phyloP scores from a whole-genome alignment of 1,140 invertebrate species.

The Magallana angulata region DNA sequence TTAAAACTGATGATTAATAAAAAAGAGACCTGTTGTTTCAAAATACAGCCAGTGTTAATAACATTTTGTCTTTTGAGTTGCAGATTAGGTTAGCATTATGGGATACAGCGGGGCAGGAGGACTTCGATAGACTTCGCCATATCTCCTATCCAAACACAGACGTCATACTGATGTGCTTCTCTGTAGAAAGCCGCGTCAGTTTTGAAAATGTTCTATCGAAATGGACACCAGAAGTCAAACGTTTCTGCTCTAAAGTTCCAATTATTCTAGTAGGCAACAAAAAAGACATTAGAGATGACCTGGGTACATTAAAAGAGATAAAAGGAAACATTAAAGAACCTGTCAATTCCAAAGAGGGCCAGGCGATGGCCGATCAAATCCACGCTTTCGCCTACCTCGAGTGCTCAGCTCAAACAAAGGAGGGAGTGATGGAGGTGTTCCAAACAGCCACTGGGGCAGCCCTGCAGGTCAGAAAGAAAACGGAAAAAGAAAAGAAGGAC shows the following conservation, averaged over 20 bases:
- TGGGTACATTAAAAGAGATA: conserved; percentile 96
- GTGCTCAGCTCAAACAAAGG: conserved; percentile 99
- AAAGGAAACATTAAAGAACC: conserved; percentile 99
- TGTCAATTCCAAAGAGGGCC: conserved; percentile 97
- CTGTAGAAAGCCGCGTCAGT: conserved; percentile 76
- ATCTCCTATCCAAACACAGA: conserved; percentile 98
- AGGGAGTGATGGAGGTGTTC: conserved; percentile 99
- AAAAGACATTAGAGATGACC: conserved; percentile 92
- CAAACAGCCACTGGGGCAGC: conserved; percentile 99
- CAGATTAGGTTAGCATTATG: conserved; percentile 86
- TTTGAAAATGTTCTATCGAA: conserved; percentile 77
- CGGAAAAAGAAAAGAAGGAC: too few species aligned
- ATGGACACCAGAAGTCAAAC: conserved; percentile 79
- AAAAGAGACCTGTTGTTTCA: too few species aligned
- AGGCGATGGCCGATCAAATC: conserved; percentile 99
- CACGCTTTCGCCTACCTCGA: conserved; percentile 98
- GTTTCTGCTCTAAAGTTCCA: conserved; percentile 80
- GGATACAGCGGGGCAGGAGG: conserved; percentile 99
- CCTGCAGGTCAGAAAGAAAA: conserved; percentile 89
- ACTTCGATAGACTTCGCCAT: conserved; percentile 95
- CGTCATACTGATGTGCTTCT: conserved; percentile 78
- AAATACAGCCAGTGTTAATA: too few species aligned
- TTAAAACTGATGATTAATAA: too few species aligned
- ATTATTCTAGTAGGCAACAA: conserved; percentile 81
- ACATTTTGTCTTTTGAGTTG: conserved; percentile 16